Base-by-base conservation (phyloP, 2,888 invertebrate species). In the Mellilla xanthometata region DNA sequence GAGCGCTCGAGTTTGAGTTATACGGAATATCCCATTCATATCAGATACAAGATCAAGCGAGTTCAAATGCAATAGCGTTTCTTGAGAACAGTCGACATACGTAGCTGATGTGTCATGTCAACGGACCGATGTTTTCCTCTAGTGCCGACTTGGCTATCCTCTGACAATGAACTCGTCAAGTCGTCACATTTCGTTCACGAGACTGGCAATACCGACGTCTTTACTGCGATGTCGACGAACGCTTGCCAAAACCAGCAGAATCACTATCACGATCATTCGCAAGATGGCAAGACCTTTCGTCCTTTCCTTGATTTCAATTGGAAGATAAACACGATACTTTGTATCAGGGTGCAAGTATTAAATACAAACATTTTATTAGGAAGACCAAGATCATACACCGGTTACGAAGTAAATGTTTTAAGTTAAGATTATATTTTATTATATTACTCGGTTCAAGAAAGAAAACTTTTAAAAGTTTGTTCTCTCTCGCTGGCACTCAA, bases 171-270 rank as follows among this genome's bases (percentile, higher is more conserved):
- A 76, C 72, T 70, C 65, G 58, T 75, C 73, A 66, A 76, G 72
- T 70, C 65, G 58, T 75, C 74, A 66, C 68, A 65, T 68, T 60
- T 62, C 51, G 48, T 52, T 50, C 56, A 39, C 40, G 60, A 68
- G 62, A 58, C 60, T 44, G 56, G 64, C 67, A 64, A 73, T 79
- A 62, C 74, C 76, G 78, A 68, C 77, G 81, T 81, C 79, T 82
- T 77, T 82, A 84, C 73, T 78, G 73, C 72, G 60, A 32, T 40
- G 52, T 40, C 43, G 39, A 52, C 45, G 43, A 36, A 43, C 39
- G 46, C 40, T 64, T 59, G 62, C 64, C 65, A 63, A 69, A 68
- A 63, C 45, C 32, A 54, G 59, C 47, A 46, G 40, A 58, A 49
- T 49, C 52, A 49, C 55, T 55, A 54, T 58, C 59, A 55, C 54